Conservation (phyloP, 2,113 vertebrate genomes). For the Ailurus styani region DNA sequence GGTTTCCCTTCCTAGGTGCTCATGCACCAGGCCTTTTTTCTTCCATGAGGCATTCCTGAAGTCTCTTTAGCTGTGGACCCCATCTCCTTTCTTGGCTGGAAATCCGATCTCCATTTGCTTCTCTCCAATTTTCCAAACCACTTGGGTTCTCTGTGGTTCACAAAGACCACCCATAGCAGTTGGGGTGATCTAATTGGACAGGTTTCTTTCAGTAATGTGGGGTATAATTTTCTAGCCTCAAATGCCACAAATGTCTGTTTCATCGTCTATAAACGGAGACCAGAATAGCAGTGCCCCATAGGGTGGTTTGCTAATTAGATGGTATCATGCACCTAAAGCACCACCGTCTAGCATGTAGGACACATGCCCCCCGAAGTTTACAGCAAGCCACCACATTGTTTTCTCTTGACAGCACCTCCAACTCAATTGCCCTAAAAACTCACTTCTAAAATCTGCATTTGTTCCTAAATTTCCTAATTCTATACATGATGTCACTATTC, state of each 20-base stretch:
- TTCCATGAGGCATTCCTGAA: neutral
- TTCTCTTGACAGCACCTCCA: neutral
- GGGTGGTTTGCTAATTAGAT: neutral
- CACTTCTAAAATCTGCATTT: neutral
- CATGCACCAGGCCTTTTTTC: neutral
- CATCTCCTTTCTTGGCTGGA: neutral
- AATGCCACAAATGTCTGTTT: neutral
- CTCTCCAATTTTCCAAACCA: neutral
- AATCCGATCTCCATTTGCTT: constrained; percentile 8
- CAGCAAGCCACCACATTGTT: neutral
- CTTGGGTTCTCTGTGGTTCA: neutral
- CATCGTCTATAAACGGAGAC: neutral
- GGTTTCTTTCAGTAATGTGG: neutral
- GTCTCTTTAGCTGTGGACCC: neutral
- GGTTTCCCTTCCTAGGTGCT: neutral
- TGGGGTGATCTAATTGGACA: neutral
- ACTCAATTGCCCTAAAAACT: neutral
- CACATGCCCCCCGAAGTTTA: neutral
- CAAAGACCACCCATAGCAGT: neutral
- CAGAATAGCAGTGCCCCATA: neutral
- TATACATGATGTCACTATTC: neutral
- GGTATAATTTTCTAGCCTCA: neutral
- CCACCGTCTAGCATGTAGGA: neutral
- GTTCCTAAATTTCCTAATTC: neutral
- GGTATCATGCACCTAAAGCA: neutral